Percentiles rank a stretch among this genome's conserved stretches.
phyloP scores from a whole-genome alignment of 2,888 invertebrate genomes.

The Allolobophora icterica region DNA sequence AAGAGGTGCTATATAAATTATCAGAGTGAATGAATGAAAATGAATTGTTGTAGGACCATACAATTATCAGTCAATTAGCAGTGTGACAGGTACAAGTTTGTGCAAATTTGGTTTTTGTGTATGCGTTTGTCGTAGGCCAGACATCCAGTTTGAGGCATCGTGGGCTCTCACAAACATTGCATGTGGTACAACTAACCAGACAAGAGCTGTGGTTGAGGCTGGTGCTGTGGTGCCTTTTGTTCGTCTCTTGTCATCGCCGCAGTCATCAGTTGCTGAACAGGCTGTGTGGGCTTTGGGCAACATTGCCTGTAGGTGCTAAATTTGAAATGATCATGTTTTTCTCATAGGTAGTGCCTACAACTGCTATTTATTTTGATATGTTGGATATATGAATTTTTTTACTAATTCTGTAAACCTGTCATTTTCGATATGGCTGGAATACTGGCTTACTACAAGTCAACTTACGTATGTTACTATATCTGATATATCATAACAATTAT shows the following conservation, averaged over 20 bases:
- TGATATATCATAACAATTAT: too few species aligned
- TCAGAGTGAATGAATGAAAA: too few species aligned
- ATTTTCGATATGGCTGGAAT: neutral
- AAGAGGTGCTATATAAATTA: too few species aligned
- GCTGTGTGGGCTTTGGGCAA: conserved; percentile 98
- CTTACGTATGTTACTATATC: neutral
- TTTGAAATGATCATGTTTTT: conserved; percentile 42
- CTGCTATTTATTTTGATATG: neutral
- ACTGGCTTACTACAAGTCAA: too few species aligned
- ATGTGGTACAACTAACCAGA: conserved; percentile 90
- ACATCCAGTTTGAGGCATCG: conserved; percentile 85
- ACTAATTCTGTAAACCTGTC: neutral
- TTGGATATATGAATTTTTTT: too few species aligned
- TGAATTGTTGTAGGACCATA: too few species aligned
- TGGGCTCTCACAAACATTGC: conserved; percentile 98
- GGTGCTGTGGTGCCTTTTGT: conserved; percentile 87
- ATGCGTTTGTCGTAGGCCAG: conserved; percentile 53
- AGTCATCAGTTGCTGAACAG: conserved; percentile 72
- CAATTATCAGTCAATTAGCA: neutral
- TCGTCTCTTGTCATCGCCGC: conserved; percentile 74
- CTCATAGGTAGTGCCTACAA: neutral
- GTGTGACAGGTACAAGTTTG: neutral
- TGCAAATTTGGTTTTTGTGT: neutral
- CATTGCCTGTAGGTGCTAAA: conserved; percentile 80
- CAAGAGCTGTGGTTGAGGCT: conserved; percentile 81